phyloP scores from a whole-genome alignment of 2,888 invertebrate species.

The Dicycla oo region DNA sequence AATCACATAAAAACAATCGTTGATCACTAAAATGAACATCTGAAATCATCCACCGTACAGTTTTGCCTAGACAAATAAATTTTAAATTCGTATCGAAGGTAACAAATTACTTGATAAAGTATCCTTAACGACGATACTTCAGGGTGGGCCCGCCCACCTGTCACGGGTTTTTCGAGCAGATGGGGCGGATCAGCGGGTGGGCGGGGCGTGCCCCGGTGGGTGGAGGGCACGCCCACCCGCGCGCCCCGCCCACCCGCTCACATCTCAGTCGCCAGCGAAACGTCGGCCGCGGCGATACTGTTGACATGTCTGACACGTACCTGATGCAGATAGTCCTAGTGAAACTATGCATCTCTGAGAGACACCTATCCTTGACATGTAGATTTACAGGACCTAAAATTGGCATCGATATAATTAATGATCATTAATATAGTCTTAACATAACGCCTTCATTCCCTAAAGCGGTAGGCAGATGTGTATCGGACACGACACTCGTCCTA shows the following conservation, averaged over 20 bases:
- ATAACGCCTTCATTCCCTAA: background rate
- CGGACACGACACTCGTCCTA: background rate
- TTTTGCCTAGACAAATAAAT: constrained; percentile 78
- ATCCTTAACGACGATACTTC: constrained; percentile 88
- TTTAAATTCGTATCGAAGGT: constrained; percentile 84
- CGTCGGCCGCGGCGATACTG: constrained; percentile 82
- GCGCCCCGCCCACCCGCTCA: constrained; percentile 83
- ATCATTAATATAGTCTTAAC: background rate
- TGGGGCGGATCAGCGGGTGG: constrained; percentile 77
- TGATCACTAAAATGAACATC: constrained; percentile 39
- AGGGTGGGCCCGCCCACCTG: constrained; percentile 84
- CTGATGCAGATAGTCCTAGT: constrained; percentile 6
- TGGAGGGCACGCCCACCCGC: constrained; percentile 78
- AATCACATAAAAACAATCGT: background rate
- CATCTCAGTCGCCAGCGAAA: constrained; percentile 83
- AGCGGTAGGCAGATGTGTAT: background rate
- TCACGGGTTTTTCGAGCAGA: constrained; percentile 81
- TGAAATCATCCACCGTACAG: constrained; percentile 44
- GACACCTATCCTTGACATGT: background rate
- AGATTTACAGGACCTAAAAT: background rate
- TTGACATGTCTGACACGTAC: constrained; percentile 54
- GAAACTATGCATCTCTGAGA: background rate
- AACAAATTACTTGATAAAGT: constrained; percentile 90
- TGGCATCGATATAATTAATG: background rate
- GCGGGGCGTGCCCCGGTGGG: constrained; percentile 73